These are phyloP conservation scores for Malurus elegans DNA, from an alignment of 2,113 vertebrate species.

Conservation along the genomic window DNA sequence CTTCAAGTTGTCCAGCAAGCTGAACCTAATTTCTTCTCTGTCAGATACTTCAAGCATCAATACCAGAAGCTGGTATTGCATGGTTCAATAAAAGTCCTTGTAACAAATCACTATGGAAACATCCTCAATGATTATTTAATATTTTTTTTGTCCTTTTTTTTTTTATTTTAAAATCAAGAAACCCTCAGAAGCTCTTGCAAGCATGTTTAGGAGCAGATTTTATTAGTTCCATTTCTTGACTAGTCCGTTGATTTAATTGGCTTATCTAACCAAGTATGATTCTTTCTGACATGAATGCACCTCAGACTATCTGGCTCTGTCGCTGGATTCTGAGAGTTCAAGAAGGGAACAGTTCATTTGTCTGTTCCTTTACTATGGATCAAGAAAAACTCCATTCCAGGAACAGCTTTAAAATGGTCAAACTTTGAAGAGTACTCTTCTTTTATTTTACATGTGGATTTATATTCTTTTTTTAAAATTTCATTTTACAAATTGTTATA, in stretches of 20 bases:
- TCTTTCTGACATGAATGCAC: neutral
- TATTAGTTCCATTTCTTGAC: neutral
- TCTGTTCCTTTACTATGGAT: neutral
- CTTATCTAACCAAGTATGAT: neutral
- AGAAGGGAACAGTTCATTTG: neutral
- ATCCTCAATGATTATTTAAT: conserved; percentile 8
- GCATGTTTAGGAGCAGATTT: neutral
- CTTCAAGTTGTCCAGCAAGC: neutral
- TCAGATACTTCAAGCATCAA: neutral
- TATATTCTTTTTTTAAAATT: neutral
- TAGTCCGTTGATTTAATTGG: neutral
- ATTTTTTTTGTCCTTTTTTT: neutral
- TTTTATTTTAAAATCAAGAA: conserved; percentile 17
- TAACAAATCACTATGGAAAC: conserved; percentile 49
- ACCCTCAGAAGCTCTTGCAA: neutral
- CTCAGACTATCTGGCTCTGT: neutral
- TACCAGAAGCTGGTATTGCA: neutral
- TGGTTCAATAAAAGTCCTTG: conserved; percentile 6
- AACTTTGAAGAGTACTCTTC: neutral
- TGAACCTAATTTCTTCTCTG: neutral
- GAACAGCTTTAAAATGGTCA: neutral
- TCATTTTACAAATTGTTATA: neutral
- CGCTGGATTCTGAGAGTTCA: neutral
- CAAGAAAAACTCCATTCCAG: neutral
- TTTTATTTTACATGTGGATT: neutral